Conservation (phyloP, 1,140 invertebrate genomes). For the Aphaenogaster ashmeadi region DNA sequence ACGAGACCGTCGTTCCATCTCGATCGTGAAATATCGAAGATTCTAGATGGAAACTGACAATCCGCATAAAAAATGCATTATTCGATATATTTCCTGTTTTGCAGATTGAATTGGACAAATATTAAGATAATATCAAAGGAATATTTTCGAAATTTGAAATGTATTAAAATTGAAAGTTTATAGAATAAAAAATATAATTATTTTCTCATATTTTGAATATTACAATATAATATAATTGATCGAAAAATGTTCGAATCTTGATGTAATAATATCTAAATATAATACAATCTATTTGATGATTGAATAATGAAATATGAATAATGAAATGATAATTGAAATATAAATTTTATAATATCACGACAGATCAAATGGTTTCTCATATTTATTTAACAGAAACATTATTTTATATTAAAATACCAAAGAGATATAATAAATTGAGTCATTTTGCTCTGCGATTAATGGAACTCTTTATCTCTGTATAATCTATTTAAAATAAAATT, state of each 20-base stretch:
- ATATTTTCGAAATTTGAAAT: conserved; percentile 2
- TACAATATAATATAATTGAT: conserved; percentile 4
- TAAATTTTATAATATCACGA: background rate
- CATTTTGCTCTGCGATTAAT: background rate
- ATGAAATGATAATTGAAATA: background rate
- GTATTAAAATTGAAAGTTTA: background rate
- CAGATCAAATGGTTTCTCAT: background rate
- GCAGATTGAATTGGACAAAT: background rate
- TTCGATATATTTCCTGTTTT: background rate
- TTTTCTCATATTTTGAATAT: conserved; percentile 6
- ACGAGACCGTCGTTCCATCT: background rate
- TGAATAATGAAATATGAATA: too few species aligned
- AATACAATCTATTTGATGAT: background rate
- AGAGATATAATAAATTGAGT: background rate
- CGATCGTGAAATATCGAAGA: background rate
- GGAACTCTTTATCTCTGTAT: background rate
- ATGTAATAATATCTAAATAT: background rate
- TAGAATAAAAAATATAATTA: conserved; percentile 15
- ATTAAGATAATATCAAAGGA: background rate
- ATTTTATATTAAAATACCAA: conserved; percentile 17
- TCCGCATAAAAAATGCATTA: background rate
- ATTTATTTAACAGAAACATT: background rate
- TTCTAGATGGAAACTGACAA: background rate
- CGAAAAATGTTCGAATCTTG: background rate
- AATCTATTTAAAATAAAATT: background rate